Percentiles rank a stretch among this genome's conserved stretches.
Conservation (phyloP, 2,113 vertebrate genomes). For the Rallus limicola region DNA sequence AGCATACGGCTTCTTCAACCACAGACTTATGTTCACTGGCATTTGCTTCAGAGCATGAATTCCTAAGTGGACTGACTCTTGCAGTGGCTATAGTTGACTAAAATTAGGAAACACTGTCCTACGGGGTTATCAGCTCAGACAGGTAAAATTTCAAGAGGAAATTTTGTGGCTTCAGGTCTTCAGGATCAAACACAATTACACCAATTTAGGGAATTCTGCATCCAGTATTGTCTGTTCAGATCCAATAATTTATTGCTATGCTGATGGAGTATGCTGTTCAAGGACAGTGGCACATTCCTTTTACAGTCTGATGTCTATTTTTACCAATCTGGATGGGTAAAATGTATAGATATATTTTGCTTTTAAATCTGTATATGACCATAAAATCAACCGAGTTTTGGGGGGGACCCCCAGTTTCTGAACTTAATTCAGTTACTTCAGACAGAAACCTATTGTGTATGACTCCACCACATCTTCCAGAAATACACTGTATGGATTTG, state of each 20-base stretch:
- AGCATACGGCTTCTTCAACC: neutral
- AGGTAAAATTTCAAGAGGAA: neutral
- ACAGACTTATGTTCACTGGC: rapidly evolving
- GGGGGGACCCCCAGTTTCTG: neutral
- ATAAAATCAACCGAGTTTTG: neutral
- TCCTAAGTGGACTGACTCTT: neutral
- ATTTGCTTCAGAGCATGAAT: neutral
- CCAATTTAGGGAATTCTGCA: neutral
- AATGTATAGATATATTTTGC: neutral
- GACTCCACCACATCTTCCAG: neutral
- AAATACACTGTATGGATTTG: neutral
- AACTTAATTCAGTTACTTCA: neutral
- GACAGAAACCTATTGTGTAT: neutral
- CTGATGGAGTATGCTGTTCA: neutral
- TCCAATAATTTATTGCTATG: neutral
- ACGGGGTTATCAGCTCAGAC: neutral
- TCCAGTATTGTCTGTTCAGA: neutral
- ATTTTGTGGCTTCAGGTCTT: neutral
- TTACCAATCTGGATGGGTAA: neutral
- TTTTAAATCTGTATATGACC: neutral
- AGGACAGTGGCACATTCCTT: neutral
- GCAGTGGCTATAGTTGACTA: neutral
- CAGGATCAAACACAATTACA: neutral
- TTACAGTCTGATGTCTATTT: neutral
- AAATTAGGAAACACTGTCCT: neutral